Evolutionary conservation across 2,888 invertebrate species (phyloP).

Genomic region (Cephonodes hylas): DNA sequence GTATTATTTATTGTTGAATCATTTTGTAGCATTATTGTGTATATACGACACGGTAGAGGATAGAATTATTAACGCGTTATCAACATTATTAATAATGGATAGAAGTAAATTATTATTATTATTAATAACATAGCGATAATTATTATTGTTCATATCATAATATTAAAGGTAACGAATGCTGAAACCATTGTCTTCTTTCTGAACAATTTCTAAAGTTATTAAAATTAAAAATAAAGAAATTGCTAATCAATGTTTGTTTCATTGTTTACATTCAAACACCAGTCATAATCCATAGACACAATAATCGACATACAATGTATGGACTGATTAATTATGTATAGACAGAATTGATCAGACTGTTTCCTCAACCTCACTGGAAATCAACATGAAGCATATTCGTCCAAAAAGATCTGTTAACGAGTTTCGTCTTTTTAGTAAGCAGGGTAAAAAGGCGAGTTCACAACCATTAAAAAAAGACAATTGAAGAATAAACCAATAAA

Average conservation of each 20-base stretch:
- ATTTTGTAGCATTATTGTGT: slow-evolving; percentile 60
- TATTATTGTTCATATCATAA: slow-evolving; percentile 87
- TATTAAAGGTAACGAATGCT: slow-evolving; percentile 80
- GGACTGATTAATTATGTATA: no score
- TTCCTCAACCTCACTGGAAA: no score
- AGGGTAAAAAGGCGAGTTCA: no score
- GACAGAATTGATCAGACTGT: no score
- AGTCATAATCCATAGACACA: no score
- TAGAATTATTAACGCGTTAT: slow-evolving; percentile 73
- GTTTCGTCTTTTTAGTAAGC: no score
- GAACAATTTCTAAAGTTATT: slow-evolving; percentile 89
- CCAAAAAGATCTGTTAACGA: no score
- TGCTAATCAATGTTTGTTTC: slow-evolving; percentile 72
- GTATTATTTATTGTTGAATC: slow-evolving; percentile 48
- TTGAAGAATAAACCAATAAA: no score
- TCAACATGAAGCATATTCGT: no score
- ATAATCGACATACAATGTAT: no score
- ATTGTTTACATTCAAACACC: slow-evolving; percentile 28
- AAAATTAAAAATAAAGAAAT: slow-evolving; percentile 81
- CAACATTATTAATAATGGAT: slow-evolving; percentile 71
- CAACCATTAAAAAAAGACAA: no score
- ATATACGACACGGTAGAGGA: slow-evolving; percentile 54
- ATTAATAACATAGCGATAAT: slow-evolving; percentile 66
- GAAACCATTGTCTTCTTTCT: slow-evolving; percentile 86
- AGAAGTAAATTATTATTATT: slow-evolving; percentile 60